A percentile compares a stretch with the other conserved stretches of the same genome.
Evolutionary conservation across 2,888 invertebrate genomes (phyloP).

Genomic region (Trachelus troglodyta): DNA sequence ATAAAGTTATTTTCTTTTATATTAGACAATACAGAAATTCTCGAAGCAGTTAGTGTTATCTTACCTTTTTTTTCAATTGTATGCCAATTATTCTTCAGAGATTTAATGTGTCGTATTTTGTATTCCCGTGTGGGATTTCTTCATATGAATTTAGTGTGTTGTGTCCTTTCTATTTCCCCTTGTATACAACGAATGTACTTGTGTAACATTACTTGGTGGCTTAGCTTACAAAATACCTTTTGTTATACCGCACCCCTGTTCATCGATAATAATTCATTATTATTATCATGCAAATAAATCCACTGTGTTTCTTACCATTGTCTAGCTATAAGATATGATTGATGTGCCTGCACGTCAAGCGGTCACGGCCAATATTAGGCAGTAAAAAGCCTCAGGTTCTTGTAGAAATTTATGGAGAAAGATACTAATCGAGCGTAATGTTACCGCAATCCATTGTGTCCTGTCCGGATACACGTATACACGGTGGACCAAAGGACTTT

Average conservation of each 20-base stretch:
- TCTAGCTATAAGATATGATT: not conserved
- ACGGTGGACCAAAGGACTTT: not conserved
- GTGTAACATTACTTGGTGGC: not conserved
- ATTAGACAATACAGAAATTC: not conserved
- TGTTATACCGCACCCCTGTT: not conserved
- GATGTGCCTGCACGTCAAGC: not conserved
- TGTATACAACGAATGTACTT: not conserved
- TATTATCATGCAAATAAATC: not conserved
- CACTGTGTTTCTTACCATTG: not conserved
- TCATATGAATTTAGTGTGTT: not conserved
- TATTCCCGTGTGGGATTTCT: not conserved
- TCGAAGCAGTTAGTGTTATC: not conserved
- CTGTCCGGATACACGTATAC: not conserved
- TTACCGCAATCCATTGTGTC: not conserved
- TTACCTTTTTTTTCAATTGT: too few relatives aligned
- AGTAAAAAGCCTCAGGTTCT: not conserved
- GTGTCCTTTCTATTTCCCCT: not conserved
- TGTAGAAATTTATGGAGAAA: not conserved
- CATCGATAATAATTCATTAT: not conserved
- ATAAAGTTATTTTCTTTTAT: not conserved
- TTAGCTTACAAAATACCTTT: not conserved
- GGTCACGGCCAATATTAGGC: not conserved
- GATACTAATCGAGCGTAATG: not conserved
- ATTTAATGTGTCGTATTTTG: not conserved
- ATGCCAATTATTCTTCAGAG: too few relatives aligned